Percentiles rank a stretch among this genome's conserved stretches.
Evolutionary conservation across 2,113 vertebrate species (phyloP).

Genomic region (Brevimyrus niger): DNA sequence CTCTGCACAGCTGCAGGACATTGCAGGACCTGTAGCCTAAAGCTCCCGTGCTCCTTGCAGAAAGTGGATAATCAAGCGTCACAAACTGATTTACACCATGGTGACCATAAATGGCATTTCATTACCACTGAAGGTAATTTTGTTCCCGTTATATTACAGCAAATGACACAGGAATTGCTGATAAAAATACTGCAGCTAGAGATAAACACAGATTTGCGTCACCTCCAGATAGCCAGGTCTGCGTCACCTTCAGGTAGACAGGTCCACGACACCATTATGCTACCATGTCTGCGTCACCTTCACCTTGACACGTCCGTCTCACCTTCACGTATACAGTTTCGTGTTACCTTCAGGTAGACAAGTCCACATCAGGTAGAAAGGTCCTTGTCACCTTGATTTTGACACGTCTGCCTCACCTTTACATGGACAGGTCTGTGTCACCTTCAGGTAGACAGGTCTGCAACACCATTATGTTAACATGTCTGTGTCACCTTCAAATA

Average conservation of each 20-base stretch:
- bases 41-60: not conserved
- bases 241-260: not conserved
- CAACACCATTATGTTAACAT: not conserved
- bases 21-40: slow-evolving; percentile 4
- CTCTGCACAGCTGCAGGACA: not conserved
- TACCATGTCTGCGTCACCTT: not conserved
- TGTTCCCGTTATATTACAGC: not conserved
- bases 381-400: not conserved
- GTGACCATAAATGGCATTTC: not conserved
- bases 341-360: too few species aligned
- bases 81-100: not conserved
- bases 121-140: not conserved
- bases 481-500: not conserved
- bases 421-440: not conserved
- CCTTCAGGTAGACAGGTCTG: not conserved
- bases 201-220: not conserved
- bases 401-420: not conserved
- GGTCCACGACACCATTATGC: not conserved
- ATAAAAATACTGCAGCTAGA: not conserved
- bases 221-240: not conserved
- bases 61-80: not conserved
- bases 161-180: not conserved
- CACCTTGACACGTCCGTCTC: not conserved
- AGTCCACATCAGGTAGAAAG: not conserved
- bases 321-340: not conserved